phyloP scores from a whole-genome alignment of 2,888 invertebrate species.

The Xanthorhoe spadicearia region DNA sequence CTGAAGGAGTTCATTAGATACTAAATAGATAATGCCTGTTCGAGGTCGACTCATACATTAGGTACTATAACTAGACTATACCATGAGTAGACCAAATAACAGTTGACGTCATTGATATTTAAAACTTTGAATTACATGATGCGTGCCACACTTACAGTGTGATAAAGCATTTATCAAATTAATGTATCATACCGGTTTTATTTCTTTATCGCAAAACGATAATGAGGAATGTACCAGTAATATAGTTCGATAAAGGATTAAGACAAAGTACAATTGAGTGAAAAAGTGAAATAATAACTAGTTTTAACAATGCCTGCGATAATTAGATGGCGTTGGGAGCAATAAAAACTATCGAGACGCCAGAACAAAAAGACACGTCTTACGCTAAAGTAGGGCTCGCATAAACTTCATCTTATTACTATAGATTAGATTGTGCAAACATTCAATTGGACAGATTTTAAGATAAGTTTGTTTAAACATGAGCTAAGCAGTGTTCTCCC shows the following conservation, averaged over 20 bases:
- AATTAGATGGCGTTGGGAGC: neutral
- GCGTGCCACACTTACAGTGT: conserved; percentile 27
- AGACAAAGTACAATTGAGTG: conserved; percentile 22
- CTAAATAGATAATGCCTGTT: too few relatives aligned
- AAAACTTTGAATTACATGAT: conserved; percentile 21
- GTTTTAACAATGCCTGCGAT: neutral
- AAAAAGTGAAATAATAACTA: conserved; percentile 19
- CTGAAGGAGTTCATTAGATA: too few relatives aligned
- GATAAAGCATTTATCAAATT: conserved; percentile 36
- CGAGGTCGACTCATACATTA: neutral
- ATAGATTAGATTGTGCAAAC: too few relatives aligned
- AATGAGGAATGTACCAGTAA: conserved; percentile 27
- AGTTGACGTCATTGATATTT: conserved; percentile 25
- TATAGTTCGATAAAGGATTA: conserved; percentile 30
- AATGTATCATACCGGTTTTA: conserved; percentile 30
- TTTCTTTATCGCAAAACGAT: conserved; percentile 41
- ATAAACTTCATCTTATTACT: too few relatives aligned
- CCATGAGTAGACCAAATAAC: conserved; percentile 1
- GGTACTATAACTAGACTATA: neutral
- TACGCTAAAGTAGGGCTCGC: too few relatives aligned
- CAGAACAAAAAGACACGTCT: too few relatives aligned
- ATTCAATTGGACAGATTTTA: too few relatives aligned
- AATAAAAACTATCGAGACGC: neutral
- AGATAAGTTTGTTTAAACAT: too few relatives aligned
- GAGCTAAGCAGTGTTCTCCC: too few relatives aligned